Base-by-base conservation (phyloP, 2,797 vertebrate genomes). In the Chloroceryle inda region DNA sequence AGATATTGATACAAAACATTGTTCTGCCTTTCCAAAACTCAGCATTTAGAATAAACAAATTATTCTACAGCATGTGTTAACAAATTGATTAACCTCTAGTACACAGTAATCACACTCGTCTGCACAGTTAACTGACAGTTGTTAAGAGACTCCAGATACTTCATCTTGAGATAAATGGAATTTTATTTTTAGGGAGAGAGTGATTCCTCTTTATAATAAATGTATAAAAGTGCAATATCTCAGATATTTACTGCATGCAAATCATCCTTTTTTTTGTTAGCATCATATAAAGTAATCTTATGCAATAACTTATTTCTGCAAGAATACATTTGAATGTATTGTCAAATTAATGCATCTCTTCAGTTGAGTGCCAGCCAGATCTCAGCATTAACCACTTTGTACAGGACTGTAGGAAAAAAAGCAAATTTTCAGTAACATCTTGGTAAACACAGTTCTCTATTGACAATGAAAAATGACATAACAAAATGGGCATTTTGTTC, bases 121-220 rank as follows among this genome's bases (percentile, higher is more conserved):
- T 75, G 61, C 38, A 78, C 45, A 83, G 59, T 62, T 74, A 91
- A 87, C 35, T 91, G 59, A 73, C 40, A 91, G 18, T 18, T 85
- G 61, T 96, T 97, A 94, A 96, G 94, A 96, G 88, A 95, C 62
- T 97, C 77, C 93, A 93, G 63, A 92, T 96, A 95, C 83, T 94
- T 87, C n/a, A 87, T 85, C 2, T 76, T 73, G 80, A 95, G 88
- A 93, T 92, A 97, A 85, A 94, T 38, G 47, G 80, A 84, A 73
- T 96, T 97, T 96, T 93, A 97, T 96, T 97, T 94, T 94, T 94
- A 92, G 86, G 88, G 77, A 91, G 55, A 91, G 83, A 89, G 68
- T 88, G 90, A 85, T 59, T 92, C 62, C 53, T 91, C 72, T 89
- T 92, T 63, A 92, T 96, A 86, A 87, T 85, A 93, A 93, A 90